phyloP scores from a whole-genome alignment of 2,888 invertebrate species.

The Eueremaeus valkanovi region DNA sequence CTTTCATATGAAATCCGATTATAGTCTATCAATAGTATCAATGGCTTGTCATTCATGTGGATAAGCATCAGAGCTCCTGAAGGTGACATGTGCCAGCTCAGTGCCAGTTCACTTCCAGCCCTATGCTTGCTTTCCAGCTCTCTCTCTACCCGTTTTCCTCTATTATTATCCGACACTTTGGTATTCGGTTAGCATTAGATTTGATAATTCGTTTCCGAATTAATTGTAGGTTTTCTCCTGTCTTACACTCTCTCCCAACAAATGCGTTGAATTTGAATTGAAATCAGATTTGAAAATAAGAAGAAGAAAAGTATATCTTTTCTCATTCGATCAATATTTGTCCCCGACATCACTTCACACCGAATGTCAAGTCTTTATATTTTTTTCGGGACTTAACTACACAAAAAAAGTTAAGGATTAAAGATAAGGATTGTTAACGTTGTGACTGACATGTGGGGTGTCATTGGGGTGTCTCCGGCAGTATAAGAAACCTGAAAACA shows the following conservation, averaged over 20 bases:
- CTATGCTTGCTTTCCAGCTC: not conserved
- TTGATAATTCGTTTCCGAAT: not conserved
- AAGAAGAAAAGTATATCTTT: not conserved
- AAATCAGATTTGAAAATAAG: too few species aligned
- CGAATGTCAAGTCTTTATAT: conserved; percentile 3
- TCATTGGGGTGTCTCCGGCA: conserved; percentile 26
- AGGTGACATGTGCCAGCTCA: conserved; percentile 26
- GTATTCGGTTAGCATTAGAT: not conserved
- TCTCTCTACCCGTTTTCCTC: not conserved
- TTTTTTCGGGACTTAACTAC: not conserved
- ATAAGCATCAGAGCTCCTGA: conserved; percentile 15
- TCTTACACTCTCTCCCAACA: not conserved
- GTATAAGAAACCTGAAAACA: conserved; percentile 13
- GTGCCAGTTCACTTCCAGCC: not conserved
- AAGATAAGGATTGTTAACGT: conserved; percentile 14
- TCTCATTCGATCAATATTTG: conserved; percentile 11
- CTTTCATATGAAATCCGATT: conserved; percentile 10
- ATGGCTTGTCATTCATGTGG: conserved; percentile 14
- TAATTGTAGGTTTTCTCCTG: not conserved
- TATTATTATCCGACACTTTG: not conserved
- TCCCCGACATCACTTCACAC: not conserved
- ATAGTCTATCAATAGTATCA: conserved; percentile 24
- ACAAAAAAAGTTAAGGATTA: not conserved
- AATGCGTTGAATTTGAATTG: not conserved
- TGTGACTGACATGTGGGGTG: conserved; percentile 21